Evolutionary conservation across 2,797 vertebrate genomes (phyloP).

Genomic region (Molossus alvarezi): DNA sequence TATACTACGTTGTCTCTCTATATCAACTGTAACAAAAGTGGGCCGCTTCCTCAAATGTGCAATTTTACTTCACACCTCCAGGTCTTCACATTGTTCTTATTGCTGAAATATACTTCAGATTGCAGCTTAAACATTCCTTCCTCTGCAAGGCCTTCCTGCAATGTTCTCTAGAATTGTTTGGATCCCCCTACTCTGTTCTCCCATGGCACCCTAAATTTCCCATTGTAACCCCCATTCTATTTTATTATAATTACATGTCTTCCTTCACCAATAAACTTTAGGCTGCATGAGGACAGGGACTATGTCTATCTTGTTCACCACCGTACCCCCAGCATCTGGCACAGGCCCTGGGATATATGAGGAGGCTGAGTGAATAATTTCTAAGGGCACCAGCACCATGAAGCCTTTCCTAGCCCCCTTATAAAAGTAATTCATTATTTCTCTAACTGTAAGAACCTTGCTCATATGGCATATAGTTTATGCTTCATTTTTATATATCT

Average conservation of each 20-base stretch:
- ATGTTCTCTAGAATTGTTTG: not conserved
- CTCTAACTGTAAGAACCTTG: constrained; percentile 30
- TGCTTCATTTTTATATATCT: constrained; percentile 14
- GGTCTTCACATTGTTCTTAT: not conserved
- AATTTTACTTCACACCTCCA: not conserved
- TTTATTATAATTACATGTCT: not conserved
- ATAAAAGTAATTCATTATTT: not conserved
- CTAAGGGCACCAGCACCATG: not conserved
- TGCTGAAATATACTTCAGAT: not conserved
- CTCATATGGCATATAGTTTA: not conserved
- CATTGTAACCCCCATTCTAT: not conserved
- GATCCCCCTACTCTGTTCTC: not conserved
- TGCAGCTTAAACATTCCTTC: not conserved
- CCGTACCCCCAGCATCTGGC: not conserved
- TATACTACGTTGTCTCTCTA: not conserved
- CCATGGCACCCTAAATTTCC: not conserved
- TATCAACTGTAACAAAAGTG: not conserved
- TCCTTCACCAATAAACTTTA: constrained; percentile 10
- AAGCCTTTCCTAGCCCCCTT: not conserved
- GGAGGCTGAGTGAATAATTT: not conserved
- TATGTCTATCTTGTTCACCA: not conserved
- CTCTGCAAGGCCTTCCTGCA: not conserved
- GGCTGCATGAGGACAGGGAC: not conserved
- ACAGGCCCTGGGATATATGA: not conserved
- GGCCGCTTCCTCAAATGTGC: not conserved